Evolutionary conservation across 2,888 invertebrate genomes (phyloP), one percentile per base, ranked within the genome.

Genomic region (Lapara coniferarum): DNA sequence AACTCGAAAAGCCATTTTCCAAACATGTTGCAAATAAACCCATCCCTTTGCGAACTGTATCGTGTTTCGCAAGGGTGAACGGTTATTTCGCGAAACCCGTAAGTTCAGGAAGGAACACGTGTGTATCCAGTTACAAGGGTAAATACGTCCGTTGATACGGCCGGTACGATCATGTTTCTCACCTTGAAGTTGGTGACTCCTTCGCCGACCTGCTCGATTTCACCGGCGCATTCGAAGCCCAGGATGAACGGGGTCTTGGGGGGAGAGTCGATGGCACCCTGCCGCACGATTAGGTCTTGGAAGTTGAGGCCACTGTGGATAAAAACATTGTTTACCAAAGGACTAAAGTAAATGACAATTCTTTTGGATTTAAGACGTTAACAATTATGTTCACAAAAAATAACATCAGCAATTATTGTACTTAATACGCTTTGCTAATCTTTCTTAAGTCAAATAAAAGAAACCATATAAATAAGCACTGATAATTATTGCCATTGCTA

Each of bases 221-320:
- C 96, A 68, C 98, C 98, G 69, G 98, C 96, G 87, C 97, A 97
- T 88, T 98, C 98, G 81, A 97, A 97, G 71, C 98, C 98, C 85
- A 98, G 95, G 85, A 97, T 97, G 92, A 97, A 96, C 6, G 98
- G 98, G 7, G 97, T 97, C 92, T 98, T 98, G n/a, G 97, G 97
- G 0, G 97, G 96, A 13, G 97, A 96, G 87, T 98, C 97, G 79
- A 98, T 96, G 71, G 97, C 96, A 7, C 98, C 98, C 89, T 98
- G 97, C 59, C 98, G 95, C 71, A 97, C 97, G 95, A 98, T 97
- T 92, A 98, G 89, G 85, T 98, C 98, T 92, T 97, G 96, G 95
- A 98, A 98, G 91, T 97, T 98, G 78, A 98, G 92, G 19, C 98
- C 98, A 86, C 98, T 98, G 95, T 70, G 96, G 96, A 88, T 89